Conservation (phyloP, 2,888 invertebrate genomes). For the Dione juno region DNA sequence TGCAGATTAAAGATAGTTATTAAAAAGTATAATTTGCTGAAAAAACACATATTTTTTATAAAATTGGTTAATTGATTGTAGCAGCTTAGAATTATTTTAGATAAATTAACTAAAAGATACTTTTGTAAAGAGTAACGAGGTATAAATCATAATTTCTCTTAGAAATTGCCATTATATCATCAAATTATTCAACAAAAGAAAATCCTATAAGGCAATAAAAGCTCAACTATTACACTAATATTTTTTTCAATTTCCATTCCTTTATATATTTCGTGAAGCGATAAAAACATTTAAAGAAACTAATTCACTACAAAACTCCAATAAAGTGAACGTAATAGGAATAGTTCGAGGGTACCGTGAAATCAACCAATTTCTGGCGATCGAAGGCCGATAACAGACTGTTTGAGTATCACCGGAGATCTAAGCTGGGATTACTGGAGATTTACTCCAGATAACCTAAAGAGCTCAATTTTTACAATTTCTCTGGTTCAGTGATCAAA, state of each 20-base stretch:
- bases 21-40: too few relatives aligned
- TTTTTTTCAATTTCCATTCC: neutral
- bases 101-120: too few relatives aligned
- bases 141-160: too few relatives aligned
- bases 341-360: constrained; percentile 18
- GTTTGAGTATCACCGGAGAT: constrained; percentile 13
- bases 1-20: too few relatives aligned
- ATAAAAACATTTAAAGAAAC: neutral
- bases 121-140: too few relatives aligned
- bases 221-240: too few relatives aligned
- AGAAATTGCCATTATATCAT: too few relatives aligned
- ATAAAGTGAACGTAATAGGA: constrained; percentile 11
- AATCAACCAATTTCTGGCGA: constrained; percentile 18
- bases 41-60: too few relatives aligned
- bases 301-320: constrained; percentile 5
- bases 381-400: constrained; percentile 15
- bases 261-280: neutral
- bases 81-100: too few relatives aligned
- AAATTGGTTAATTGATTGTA: too few relatives aligned
- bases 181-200: too few relatives aligned
- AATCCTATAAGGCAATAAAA: too few relatives aligned
- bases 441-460: neutral
- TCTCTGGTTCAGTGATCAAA: neutral
- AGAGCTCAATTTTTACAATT: constrained; percentile 3
- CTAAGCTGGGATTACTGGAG: constrained; percentile 5